These are phyloP conservation scores for Meandrina meandrites DNA, from an alignment of 92 coral and sea anemone species.

Conservation along the genomic window DNA sequence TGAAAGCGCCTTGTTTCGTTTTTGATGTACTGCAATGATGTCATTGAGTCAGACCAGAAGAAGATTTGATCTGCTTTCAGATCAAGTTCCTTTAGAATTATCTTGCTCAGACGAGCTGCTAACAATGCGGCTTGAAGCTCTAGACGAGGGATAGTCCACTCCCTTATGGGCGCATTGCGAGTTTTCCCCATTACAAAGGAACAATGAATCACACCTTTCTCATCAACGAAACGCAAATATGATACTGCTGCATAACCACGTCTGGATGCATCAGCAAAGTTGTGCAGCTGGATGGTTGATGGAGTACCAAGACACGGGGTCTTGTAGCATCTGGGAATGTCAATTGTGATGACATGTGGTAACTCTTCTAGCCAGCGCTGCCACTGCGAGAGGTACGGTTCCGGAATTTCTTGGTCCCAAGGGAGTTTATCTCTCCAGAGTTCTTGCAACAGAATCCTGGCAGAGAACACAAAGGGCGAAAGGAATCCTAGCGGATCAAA, in stretches of 20 bases:
- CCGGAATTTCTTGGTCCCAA: slow-evolving; percentile 58
- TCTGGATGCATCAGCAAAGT: slow-evolving; percentile 21
- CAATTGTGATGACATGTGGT: slow-evolving; percentile 37
- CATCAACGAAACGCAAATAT: slow-evolving; percentile 28
- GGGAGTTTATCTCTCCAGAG: slow-evolving; percentile 44
- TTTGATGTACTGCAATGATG: slow-evolving; percentile 55
- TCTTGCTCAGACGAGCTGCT: slow-evolving; percentile 30
- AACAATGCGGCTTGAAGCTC: slow-evolving; percentile 40
- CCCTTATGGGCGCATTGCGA: slow-evolving; percentile 44
- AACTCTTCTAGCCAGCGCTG: slow-evolving; percentile 53
- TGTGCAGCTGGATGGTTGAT: slow-evolving; percentile 19
- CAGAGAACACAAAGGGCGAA: slow-evolving; percentile 51
- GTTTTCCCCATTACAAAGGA: slow-evolving; percentile 44
- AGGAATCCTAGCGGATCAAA: slow-evolving; percentile 64
- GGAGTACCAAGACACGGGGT: not conserved
- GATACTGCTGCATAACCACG: slow-evolving; percentile 39
- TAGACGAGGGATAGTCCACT: slow-evolving; percentile 42
- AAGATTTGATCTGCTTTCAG: slow-evolving; percentile 20
- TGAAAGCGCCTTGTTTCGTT: slow-evolving; percentile 61
- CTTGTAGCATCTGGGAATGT: slow-evolving; percentile 46
- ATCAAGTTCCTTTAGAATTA: slow-evolving; percentile 35
- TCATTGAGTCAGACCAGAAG: slow-evolving; percentile 67
- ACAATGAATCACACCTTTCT: slow-evolving; percentile 40
- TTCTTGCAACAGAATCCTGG: slow-evolving; percentile 55
- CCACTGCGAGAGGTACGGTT: slow-evolving; percentile 36